Base-by-base conservation (phyloP, 2,888 invertebrate genomes). In the Melanophora roralis region DNA sequence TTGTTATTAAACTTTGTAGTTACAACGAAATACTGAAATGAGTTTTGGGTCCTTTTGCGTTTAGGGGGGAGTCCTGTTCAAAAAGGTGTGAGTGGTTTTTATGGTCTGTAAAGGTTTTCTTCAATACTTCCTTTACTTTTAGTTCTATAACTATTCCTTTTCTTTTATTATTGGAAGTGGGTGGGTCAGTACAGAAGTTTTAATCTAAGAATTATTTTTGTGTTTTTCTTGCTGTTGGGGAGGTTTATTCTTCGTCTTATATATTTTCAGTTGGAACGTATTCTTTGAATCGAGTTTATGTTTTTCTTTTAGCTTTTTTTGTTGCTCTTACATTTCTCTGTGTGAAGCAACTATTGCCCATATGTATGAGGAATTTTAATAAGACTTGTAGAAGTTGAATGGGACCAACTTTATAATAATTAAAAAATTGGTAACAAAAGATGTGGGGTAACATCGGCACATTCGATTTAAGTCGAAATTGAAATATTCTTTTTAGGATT, bases 151-250 rank as follows among this genome's bases (percentile, higher is more conserved):
- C 57, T 68, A 73, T 68, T 55, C 72, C 59, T 78, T 60, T 21
- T 47, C 38, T 43, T 27, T 59, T 60, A 55, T 27, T 3, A 5
- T 59, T 67, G 47, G 55, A 43, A 62, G 77, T 79, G 72, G 65
- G 60, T 64, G 59, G 76, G 79, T 78, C 69, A 80, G 1, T 76
- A 72, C 67, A 62, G 57, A 75, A 60, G 62, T 76, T 73, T 43
- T 65, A 76, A 49, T 68, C 62, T 59, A 55, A 19, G 27, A 21
- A 45, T 68, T 72, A 27, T 60, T 55, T 64, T 49, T 40, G 12
- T 40, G 16, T 27, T 53, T 5, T 32, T 16, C 12, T 53, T 40
- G 11, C 23, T 49, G 47, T 38, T 71, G 49, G 21, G 16, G 34
- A 19, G n/a, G 27, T 27, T 27, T 27, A 5, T 27, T 27, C 45